A percentile compares a stretch with the other conserved stretches of the same genome.
Evolutionary conservation across 2,113 vertebrate genomes (phyloP).

Genomic region (Megalops atlanticus): DNA sequence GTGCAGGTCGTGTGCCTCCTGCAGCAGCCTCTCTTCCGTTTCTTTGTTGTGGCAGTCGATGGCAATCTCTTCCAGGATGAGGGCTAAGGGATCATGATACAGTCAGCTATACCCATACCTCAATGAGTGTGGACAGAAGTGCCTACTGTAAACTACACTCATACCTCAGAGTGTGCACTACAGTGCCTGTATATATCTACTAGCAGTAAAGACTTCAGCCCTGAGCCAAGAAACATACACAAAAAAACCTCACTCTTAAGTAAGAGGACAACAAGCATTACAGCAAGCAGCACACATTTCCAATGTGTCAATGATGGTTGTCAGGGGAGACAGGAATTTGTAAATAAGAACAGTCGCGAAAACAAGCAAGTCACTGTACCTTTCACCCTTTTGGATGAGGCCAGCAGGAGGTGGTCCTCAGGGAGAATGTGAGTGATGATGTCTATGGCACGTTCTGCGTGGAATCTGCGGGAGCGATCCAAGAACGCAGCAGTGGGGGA

Average conservation of each 20-base stretch:
- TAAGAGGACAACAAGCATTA: no score
- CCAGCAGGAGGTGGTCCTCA: constrained; percentile 96
- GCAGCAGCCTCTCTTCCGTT: constrained; percentile 93
- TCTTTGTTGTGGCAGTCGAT: constrained; percentile 99
- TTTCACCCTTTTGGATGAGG: constrained; percentile 99
- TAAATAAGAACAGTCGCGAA: background rate
- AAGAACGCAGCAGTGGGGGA: constrained; percentile 38
- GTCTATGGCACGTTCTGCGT: constrained; percentile 98
- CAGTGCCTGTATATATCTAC: background rate
- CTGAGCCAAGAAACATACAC: constrained; percentile 1
- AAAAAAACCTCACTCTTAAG: background rate
- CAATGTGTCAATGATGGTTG: background rate
- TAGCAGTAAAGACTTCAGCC: constrained; percentile 10
- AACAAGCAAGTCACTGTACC: constrained; percentile 64
- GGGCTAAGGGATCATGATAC: constrained; percentile 68
- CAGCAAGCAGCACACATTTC: no score
- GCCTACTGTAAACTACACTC: no score
- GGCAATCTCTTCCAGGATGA: constrained; percentile 97
- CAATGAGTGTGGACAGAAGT: background rate
- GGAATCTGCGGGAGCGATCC: constrained; percentile 77
- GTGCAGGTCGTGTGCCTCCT: constrained; percentile 96
- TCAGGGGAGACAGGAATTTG: background rate
- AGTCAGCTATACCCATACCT: background rate
- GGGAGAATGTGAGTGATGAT: constrained; percentile 99
- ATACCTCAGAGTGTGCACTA: background rate